A percentile compares a stretch with the other conserved stretches of the same genome.
Conservation (phyloP, 2,888 invertebrate species). For the Scrobipalpa atriplicella region DNA sequence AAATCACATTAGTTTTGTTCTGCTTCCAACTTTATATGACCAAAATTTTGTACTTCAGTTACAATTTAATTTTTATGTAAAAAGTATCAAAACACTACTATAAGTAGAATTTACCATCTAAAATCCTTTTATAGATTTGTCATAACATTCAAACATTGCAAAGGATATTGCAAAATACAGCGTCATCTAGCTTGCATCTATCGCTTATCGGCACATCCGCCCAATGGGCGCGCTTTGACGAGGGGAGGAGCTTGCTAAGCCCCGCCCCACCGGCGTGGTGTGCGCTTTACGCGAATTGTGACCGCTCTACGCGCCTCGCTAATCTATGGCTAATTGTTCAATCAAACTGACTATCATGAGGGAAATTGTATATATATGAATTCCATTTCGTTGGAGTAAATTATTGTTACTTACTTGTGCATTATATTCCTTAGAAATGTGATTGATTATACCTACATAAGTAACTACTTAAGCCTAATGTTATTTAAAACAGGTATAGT, state of each 20-base stretch:
- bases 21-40: too few species aligned
- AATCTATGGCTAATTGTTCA: constrained; percentile 7
- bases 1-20: too few species aligned
- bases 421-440: too few species aligned
- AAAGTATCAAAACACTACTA: too few species aligned
- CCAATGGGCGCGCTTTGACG: constrained; percentile 68
- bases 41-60: too few species aligned
- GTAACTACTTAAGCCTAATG: too few species aligned
- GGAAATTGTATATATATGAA: background rate
- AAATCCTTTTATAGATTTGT: too few species aligned
- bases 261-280: constrained; percentile 40
- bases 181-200: constrained; percentile 26
- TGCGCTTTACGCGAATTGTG: constrained; percentile 28
- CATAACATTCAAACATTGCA: background rate
- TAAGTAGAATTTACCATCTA: too few species aligned
- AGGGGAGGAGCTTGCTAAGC: constrained; percentile 63
- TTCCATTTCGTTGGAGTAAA: background rate
- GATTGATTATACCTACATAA: too few species aligned
- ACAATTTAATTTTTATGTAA: too few species aligned
- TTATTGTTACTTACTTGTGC: background rate
- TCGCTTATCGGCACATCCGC: constrained; percentile 49
- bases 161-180: constrained; percentile 1
- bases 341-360: background rate
- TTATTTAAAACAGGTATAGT: too few species aligned
- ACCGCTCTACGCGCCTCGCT: constrained; percentile 9